Conservation (phyloP, 2,113 vertebrate species). For the Herpailurus yagouaroundi region DNA sequence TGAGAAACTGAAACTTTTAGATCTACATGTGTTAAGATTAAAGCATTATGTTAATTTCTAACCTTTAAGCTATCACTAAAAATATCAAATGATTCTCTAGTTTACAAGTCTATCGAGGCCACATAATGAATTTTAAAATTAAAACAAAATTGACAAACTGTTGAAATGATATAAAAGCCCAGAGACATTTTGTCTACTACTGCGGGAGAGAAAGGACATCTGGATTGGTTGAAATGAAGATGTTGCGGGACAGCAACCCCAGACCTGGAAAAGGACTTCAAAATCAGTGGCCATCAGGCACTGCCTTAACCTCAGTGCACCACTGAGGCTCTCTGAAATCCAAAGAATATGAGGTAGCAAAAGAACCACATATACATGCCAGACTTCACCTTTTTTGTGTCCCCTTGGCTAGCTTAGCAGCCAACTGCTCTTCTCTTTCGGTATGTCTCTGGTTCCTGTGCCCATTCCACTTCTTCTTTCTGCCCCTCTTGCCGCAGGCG, state of each 20-base stretch:
- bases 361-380: not conserved
- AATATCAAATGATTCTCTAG: not conserved
- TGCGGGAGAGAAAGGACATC: constrained; percentile 57
- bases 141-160: constrained; percentile 24
- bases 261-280: not conserved
- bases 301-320: not conserved
- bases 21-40: not conserved
- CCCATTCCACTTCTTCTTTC: constrained; percentile 89
- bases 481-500: constrained; percentile 89
- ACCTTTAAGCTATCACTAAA: not conserved
- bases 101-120: not conserved
- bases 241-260: not conserved
- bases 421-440: constrained; percentile 91
- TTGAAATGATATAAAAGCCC: constrained; percentile 56
- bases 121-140: constrained; percentile 38
- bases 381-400: constrained; percentile 62
- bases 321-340: not conserved
- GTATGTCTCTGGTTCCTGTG: constrained; percentile 90
- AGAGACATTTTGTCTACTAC: constrained; percentile 15
- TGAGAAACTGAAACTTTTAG: not conserved
- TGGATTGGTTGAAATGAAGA: constrained; percentile 56
- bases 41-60: not conserved
- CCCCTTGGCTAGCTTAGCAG: constrained; percentile 90
- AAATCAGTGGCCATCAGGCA: not conserved
- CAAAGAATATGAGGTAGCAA: not conserved